phyloP scores from a whole-genome alignment of 2,797 vertebrate species.

The Hybognathus amarus region DNA sequence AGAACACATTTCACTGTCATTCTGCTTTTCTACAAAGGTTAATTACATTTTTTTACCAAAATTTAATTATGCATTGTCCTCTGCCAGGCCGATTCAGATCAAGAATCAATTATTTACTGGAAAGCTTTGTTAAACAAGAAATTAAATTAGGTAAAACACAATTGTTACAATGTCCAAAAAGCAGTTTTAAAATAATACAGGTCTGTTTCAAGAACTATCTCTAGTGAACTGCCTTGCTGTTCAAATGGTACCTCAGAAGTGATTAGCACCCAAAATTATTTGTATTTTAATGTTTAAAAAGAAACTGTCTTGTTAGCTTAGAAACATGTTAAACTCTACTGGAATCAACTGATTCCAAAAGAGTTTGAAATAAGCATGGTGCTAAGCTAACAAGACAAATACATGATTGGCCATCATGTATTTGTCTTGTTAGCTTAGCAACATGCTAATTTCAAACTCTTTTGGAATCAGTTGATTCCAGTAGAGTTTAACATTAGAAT shows the following conservation, averaged over 20 bases:
- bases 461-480: not conserved
- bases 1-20: conserved; percentile 21
- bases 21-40: conserved; percentile 20
- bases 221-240: not conserved
- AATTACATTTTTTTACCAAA: conserved; percentile 4
- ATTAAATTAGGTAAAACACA: conserved; percentile 10
- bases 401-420: too few species aligned
- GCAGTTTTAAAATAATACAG: not conserved
- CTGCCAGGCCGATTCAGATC: conserved; percentile 4
- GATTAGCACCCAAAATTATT: too few species aligned
- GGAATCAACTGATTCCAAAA: not conserved
- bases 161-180: not conserved
- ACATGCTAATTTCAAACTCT: not conserved
- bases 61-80: conserved; percentile 10
- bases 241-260: too few species aligned
- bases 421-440: not conserved
- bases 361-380: not conserved
- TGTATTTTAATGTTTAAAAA: too few species aligned
- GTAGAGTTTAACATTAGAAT: too few species aligned
- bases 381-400: not conserved
- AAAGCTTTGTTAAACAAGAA: conserved; percentile 10
- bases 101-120: not conserved
- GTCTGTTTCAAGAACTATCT: not conserved
- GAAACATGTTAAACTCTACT: too few species aligned
- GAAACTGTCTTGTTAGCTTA: too few species aligned